Evolutionary conservation across 2,888 invertebrate genomes (phyloP).

Genomic region (Griposia aprilina): DNA sequence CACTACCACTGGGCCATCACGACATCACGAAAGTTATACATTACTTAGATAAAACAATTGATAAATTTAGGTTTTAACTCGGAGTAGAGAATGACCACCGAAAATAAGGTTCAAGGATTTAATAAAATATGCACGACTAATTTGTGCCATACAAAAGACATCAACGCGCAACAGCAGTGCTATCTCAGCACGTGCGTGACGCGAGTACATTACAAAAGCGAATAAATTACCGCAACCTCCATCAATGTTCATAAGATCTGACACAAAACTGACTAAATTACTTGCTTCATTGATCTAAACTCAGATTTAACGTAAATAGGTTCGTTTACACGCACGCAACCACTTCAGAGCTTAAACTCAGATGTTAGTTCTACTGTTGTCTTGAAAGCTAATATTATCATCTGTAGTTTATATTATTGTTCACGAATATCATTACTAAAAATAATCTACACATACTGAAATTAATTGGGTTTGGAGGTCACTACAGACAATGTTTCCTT

Average conservation of each 20-base stretch:
- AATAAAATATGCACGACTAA: background rate
- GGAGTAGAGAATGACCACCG: background rate
- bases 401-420: background rate
- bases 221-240: constrained; percentile 16
- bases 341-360: background rate
- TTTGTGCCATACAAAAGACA: constrained; percentile 56
- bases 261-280: constrained; percentile 25
- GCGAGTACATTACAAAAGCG: constrained; percentile 3
- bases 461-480: background rate
- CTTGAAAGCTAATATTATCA: background rate
- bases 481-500: background rate
- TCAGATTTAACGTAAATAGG: constrained; percentile 18
- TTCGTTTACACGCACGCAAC: constrained; percentile 35
- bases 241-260: constrained; percentile 9
- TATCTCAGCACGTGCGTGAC: constrained; percentile 10
- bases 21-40: background rate
- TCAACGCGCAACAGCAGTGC: constrained; percentile 39
- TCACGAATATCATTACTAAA: background rate
- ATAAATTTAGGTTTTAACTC: too few relatives aligned
- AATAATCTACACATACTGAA: background rate
- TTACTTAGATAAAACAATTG: background rate
- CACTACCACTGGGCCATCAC: background rate
- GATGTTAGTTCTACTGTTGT: background rate
- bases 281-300: constrained; percentile 31
- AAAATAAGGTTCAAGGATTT: background rate